Evolutionary conservation across 2,797 vertebrate genomes (phyloP).

Genomic region (Paedocypris micromegethes): DNA sequence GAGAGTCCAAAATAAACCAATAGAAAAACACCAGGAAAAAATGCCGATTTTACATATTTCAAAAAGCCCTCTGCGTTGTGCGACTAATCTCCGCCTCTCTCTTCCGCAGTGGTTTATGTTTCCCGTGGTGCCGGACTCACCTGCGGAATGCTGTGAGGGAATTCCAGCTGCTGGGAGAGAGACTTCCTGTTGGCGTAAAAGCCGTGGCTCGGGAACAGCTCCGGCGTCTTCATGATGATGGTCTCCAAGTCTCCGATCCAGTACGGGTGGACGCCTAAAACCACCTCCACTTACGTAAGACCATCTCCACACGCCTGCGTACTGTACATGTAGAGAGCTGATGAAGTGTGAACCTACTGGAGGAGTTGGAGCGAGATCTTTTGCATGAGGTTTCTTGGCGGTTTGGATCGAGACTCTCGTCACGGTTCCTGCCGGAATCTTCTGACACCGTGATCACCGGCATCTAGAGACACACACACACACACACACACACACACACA

Average conservation of each 20-base stretch:
- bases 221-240: conserved; percentile 54
- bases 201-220: conserved; percentile 50
- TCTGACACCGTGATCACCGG: conserved; percentile 56
- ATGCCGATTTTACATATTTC: too few relatives aligned
- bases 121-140: conserved; percentile 54
- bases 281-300: conserved; percentile 31
- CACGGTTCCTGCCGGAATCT: conserved; percentile 55
- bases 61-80: too few relatives aligned
- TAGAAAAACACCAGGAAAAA: too few relatives aligned
- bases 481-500: too few relatives aligned
- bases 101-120: neutral
- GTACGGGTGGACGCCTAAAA: conserved; percentile 73
- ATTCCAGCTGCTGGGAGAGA: conserved; percentile 88
- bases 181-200: conserved; percentile 80
- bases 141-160: conserved; percentile 57
- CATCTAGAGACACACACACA: conserved; percentile 50
- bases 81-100: neutral
- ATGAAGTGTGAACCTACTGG: conserved; percentile 66
- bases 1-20: too few relatives aligned
- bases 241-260: conserved; percentile 72
- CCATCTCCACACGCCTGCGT: neutral
- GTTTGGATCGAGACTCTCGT: conserved; percentile 48
- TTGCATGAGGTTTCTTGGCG: conserved; percentile 62
- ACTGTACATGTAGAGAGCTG: neutral
- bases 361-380: conserved; percentile 77